Conservation (phyloP, 2,888 invertebrate genomes). For the Plusia festucae region DNA sequence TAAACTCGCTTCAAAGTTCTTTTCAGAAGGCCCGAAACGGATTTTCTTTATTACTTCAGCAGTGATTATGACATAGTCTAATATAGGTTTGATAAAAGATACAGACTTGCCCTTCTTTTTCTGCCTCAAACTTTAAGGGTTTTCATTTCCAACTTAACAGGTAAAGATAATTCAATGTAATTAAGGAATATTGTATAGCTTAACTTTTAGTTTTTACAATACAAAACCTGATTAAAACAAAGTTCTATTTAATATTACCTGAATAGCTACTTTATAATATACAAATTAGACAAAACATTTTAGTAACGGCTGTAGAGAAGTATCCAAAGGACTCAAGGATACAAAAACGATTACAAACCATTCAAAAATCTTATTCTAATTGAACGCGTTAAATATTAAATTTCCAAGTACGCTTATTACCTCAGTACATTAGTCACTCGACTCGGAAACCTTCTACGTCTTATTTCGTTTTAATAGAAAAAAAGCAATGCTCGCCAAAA, state of each 20-base stretch:
- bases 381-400: conserved; percentile 29
- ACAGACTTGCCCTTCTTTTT: conserved; percentile 18
- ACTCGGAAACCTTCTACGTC: conserved; percentile 59
- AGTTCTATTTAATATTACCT: background rate
- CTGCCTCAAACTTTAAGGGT: conserved; percentile 18
- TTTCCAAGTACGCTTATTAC: conserved; percentile 59
- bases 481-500: conserved; percentile 63
- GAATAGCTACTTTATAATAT: background rate
- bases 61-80: conserved; percentile 15
- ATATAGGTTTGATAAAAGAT: conserved; percentile 23
- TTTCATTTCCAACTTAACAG: conserved; percentile 2
- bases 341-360: background rate
- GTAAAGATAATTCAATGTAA: conserved; percentile 9
- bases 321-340: too few species aligned
- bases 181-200: background rate
- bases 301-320: too few species aligned
- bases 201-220: background rate
- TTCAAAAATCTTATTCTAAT: conserved; percentile 6
- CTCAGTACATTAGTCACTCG: conserved; percentile 68
- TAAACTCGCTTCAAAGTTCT: conserved; percentile 11
- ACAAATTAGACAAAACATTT: too few species aligned
- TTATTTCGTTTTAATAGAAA: conserved; percentile 64
- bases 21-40: conserved; percentile 11
- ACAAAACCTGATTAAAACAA: background rate
- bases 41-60: conserved; percentile 18